Evolutionary conservation across 1,140 invertebrate genomes (phyloP).

Genomic region (Monochamus saltuarius): DNA sequence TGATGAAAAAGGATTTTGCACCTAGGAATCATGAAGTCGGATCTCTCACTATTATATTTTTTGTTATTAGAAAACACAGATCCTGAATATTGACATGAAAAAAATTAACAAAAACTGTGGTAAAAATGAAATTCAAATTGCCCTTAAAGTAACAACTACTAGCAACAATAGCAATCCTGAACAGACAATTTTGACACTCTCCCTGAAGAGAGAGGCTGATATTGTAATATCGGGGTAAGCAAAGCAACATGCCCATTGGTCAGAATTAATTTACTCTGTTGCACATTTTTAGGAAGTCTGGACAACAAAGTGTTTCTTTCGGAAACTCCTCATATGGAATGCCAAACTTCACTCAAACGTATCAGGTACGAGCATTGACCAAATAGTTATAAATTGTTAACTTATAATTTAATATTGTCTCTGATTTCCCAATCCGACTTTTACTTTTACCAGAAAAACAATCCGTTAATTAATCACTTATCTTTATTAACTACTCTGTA

Average conservation of each 20-base stretch:
- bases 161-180: conserved; percentile 3
- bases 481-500: no score
- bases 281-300: background rate
- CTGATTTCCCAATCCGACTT: no score
- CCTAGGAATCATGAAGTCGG: no score
- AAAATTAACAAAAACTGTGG: conserved; percentile 1
- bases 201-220: conserved; percentile 2
- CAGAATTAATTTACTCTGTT: background rate
- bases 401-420: no score
- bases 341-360: no score
- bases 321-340: background rate
- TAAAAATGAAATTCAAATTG: background rate
- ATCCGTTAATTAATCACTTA: no score
- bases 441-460: no score
- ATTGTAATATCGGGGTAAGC: conserved; percentile 9
- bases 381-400: no score
- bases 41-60: background rate
- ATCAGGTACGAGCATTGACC: no score
- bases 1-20: no score
- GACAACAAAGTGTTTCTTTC: background rate
- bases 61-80: background rate
- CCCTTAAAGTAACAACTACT: background rate
- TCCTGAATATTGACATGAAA: background rate
- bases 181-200: background rate
- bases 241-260: background rate